Evolutionary conservation across 2,888 invertebrate genomes (phyloP).

Genomic region (Drosophila maculinotata): DNA sequence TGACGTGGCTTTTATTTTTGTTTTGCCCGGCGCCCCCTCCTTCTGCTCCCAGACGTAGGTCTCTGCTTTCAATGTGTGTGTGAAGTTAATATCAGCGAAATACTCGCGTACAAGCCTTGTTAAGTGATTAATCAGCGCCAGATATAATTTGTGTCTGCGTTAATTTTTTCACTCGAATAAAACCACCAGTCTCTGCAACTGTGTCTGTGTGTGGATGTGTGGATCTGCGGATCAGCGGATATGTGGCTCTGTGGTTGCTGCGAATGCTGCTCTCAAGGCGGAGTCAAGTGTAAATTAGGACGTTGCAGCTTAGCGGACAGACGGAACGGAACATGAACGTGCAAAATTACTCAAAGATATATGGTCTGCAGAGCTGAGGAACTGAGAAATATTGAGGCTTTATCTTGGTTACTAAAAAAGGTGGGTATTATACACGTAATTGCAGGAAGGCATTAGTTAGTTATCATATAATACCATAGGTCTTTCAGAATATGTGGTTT

Average conservation of each 20-base stretch:
- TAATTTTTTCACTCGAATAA: constrained; percentile 81
- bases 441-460: constrained; percentile 50
- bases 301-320: constrained; percentile 63
- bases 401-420: constrained; percentile 17
- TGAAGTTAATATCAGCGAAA: constrained; percentile 77
- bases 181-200: constrained; percentile 34
- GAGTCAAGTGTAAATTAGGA: constrained; percentile 72
- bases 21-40: constrained; percentile 16
- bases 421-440: constrained; percentile 36
- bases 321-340: constrained; percentile 33
- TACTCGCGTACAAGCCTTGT: constrained; percentile 82
- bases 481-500: background rate
- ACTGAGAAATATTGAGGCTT: constrained; percentile 12
- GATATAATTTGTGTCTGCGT: constrained; percentile 84
- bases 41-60: constrained; percentile 29
- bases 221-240: constrained; percentile 7
- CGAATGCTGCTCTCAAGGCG: constrained; percentile 11
- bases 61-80: constrained; percentile 29
- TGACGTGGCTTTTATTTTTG: constrained; percentile 80
- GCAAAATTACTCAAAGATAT: constrained; percentile 47
- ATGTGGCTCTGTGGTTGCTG: constrained; percentile 6
- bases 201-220: constrained; percentile 8
- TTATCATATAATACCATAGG: constrained; percentile 3
- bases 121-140: constrained; percentile 85
- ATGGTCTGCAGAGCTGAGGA: constrained; percentile 30